Percentiles rank a stretch among this genome's conserved stretches.
These are phyloP conservation scores for Propithecus coquereli DNA, from an alignment of 2,113 vertebrate species.

Conservation along the genomic window DNA sequence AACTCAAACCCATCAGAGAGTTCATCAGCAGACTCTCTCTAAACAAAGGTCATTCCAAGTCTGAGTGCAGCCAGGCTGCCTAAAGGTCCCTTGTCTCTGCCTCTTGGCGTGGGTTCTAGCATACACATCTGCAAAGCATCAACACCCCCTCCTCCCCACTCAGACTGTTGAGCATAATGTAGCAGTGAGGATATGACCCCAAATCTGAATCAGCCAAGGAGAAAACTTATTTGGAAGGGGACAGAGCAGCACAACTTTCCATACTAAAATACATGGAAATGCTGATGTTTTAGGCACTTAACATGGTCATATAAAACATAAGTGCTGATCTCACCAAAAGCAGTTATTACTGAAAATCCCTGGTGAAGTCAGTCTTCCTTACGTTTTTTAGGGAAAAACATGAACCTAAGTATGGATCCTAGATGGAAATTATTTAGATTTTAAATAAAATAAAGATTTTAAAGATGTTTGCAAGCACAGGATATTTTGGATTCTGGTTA, in stretches of 20 bases:
- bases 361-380: neutral
- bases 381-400: neutral
- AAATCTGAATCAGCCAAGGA: neutral
- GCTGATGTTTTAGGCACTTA: neutral
- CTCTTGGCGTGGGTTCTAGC: neutral
- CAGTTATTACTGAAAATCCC: neutral
- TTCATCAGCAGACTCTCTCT: neutral
- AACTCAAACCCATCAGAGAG: neutral
- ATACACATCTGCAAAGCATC: neutral
- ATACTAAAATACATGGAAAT: neutral
- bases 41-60: neutral
- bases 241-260: neutral
- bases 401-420: neutral
- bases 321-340: neutral
- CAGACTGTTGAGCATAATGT: neutral
- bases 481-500: neutral
- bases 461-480: neutral
- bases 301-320: neutral
- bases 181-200: neutral
- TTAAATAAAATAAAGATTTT: neutral
- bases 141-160: neutral
- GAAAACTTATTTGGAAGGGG: neutral
- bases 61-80: neutral
- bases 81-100: no score
- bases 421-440: neutral